Conservation (phyloP, 2,888 invertebrate species). For the Tenthredo livida region DNA sequence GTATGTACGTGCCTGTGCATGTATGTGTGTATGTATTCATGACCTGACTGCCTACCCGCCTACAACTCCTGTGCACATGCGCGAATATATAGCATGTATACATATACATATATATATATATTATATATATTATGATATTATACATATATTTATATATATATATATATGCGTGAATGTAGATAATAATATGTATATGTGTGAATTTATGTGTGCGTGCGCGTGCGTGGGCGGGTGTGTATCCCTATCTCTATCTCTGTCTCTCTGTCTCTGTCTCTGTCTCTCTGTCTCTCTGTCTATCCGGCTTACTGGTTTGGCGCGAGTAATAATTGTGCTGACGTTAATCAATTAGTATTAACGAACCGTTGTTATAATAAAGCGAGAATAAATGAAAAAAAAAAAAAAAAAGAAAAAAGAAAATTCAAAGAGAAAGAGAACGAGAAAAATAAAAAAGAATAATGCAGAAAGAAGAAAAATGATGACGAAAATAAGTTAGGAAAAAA, state of each 20-base stretch:
- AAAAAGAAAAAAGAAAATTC: neutral
- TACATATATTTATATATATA: neutral
- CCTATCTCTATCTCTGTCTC: neutral
- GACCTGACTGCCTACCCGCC: neutral
- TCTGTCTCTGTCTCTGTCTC: neutral
- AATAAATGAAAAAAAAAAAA: neutral
- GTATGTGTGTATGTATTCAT: neutral
- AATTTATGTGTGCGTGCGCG: neutral
- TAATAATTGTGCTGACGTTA: conserved; percentile 48
- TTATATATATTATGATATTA: neutral
- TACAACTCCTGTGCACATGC: neutral
- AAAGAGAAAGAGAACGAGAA: neutral
- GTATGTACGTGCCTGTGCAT: neutral
- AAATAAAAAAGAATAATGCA: neutral
- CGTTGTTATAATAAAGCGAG: conserved; percentile 22
- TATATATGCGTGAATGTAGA: neutral
- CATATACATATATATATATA: too few relatives aligned
- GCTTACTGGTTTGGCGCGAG: conserved; percentile 7
- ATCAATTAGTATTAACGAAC: conserved; percentile 51
- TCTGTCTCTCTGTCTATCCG: neutral
- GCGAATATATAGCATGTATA: neutral
- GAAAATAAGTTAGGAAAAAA: neutral
- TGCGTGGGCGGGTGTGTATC: neutral
- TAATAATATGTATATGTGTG: neutral
- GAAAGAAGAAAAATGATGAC: too few relatives aligned